Base-by-base conservation (phyloP, 1,140 invertebrate genomes). In the Drosophila tani region DNA sequence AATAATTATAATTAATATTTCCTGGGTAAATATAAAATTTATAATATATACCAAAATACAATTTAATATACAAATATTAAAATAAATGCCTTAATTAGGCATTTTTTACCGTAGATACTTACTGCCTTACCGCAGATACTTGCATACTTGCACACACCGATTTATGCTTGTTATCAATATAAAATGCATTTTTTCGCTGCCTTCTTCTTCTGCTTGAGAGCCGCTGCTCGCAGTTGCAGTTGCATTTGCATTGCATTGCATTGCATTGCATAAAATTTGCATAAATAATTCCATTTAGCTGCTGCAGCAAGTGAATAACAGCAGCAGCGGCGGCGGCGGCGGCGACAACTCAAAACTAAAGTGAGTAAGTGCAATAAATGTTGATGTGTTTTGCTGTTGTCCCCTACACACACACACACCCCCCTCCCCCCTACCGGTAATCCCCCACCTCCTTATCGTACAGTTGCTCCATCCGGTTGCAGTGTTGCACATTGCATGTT, bases 121-220 rank as follows among this genome's bases (percentile, higher is more conserved):
- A 24, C 53, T 56, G 53, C 35, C 15, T 14, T 14, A 35, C 40
- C 14, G 35, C 5, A 5, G 14, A 17, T 17, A 14, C 43, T 35
- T 60, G 35, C 27, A 17, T 19, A 35, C 27, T 11, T 14, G 43
- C 45, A 40, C 40, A 45, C 56, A 59, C 63, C 75, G 75, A 63
- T 79, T 78, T 78, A 70, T 88, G 83, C 46, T 79, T 79, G 75
- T 88, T 87, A 88, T 87, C 83, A 85, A 85, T 75, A 75, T 69
- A 85, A 85, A 78, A 79, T 50, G 38, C 45, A 68, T 55, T 56
- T 78, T 62, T 65, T 24, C 27, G 24, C 32, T 45, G 32, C 55
- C n/a, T 50, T 11, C 27, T 51, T 67, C 45, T 74, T 41, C 62
- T 50, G 57, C 41, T 51, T 77, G 35, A 55, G 32, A 55, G 51